These are phyloP conservation scores for Myripristis murdjan DNA, from an alignment of 2,797 vertebrate genomes.

Conservation along the genomic window DNA sequence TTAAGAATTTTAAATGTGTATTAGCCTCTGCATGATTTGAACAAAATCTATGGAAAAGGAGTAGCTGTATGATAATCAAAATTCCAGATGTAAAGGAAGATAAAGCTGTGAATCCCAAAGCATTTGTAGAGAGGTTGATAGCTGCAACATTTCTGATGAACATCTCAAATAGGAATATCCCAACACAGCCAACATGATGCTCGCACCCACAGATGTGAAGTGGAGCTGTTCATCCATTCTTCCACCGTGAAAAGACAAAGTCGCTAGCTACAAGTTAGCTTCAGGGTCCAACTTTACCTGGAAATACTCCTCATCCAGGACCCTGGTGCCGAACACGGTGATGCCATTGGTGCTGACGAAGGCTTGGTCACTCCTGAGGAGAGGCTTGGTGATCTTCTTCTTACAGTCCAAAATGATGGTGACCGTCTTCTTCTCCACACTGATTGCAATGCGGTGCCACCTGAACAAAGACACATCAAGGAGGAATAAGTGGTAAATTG, in stretches of 20 bases:
- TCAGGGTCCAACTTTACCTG: constrained; percentile 85
- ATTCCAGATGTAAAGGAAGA: no score
- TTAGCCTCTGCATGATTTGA: background rate
- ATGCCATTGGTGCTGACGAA: constrained; percentile 92
- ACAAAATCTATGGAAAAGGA: no score
- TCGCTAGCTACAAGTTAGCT: no score
- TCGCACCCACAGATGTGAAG: no score
- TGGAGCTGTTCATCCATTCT: background rate
- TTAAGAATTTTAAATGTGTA: background rate
- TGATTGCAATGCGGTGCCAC: constrained; percentile 98
- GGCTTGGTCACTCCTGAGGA: constrained; percentile 90
- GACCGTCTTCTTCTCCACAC: constrained; percentile 96
- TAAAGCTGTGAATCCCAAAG: no score
- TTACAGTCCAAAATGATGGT: constrained; percentile 97
- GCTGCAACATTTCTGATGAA: no score
- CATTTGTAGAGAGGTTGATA: no score
- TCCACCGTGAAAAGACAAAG: background rate
- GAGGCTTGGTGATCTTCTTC: constrained; percentile 92
- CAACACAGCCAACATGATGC: no score
- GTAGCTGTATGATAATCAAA: no score
- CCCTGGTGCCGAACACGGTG: constrained; percentile 94
- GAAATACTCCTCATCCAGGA: constrained; percentile 95
- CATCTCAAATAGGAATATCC: background rate
- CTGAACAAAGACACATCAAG: constrained; percentile 75
- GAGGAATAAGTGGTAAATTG: constrained; percentile 8